A percentile compares a stretch with the other conserved stretches of the same genome.
phyloP scores from a whole-genome alignment of 2,888 invertebrate genomes.

The Drosophila hamatofila region DNA sequence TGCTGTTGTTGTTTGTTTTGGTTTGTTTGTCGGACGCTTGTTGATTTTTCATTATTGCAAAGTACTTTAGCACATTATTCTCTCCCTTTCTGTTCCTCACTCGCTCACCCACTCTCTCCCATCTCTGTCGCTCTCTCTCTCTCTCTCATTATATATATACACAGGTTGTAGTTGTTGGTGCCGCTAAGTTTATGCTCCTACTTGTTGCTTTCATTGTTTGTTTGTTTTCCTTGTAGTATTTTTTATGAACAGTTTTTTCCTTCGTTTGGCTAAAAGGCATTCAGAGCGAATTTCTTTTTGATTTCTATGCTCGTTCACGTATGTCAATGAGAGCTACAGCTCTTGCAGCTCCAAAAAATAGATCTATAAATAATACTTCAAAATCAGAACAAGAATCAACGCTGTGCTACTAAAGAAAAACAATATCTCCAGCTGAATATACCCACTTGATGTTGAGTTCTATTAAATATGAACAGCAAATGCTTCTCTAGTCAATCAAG shows the following conservation, averaged over 20 bases:
- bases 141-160: neutral
- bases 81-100: neutral
- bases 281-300: constrained; percentile 2
- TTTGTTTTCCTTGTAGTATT: neutral
- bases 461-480: no score
- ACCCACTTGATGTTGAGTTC: no score
- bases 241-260: neutral
- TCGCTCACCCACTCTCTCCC: neutral
- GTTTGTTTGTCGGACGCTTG: constrained; percentile 23
- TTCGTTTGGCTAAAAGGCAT: neutral
- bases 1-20: constrained; percentile 5
- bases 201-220: constrained; percentile 6
- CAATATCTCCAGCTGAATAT: no score
- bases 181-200: neutral
- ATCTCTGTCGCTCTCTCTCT: neutral
- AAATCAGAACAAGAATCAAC: no score
- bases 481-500: no score
- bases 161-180: constrained; percentile 1
- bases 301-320: neutral
- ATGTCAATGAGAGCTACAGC: no score
- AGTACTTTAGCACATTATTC: constrained; percentile 27
- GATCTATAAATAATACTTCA: no score
- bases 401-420: no score
- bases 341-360: no score
- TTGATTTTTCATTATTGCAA: constrained; percentile 43